phyloP scores from a whole-genome alignment of 2,797 vertebrate genomes.

The Loriculus beryllinus region DNA sequence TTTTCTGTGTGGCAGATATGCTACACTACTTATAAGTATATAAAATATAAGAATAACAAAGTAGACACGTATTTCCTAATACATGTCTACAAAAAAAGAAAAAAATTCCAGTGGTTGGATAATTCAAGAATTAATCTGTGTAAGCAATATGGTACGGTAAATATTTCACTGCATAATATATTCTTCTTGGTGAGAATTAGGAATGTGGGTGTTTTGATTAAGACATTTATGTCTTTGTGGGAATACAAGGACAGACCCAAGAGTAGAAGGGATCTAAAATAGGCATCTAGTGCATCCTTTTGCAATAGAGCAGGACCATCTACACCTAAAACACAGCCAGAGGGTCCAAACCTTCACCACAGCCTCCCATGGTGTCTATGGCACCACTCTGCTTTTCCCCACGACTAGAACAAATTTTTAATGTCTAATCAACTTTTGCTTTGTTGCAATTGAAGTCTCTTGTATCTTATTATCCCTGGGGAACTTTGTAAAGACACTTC shows the following conservation, averaged over 20 bases:
- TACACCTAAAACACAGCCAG: accelerated
- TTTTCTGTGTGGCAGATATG: background rate
- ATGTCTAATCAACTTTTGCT: background rate
- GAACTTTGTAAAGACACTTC: background rate
- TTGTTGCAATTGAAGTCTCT: background rate
- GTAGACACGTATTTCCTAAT: accelerated
- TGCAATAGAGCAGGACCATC: background rate
- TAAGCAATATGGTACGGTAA: background rate
- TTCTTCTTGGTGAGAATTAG: background rate
- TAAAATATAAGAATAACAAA: background rate
- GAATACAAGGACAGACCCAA: background rate
- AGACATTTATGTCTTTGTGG: background rate
- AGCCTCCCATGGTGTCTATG: background rate
- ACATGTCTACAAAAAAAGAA: background rate
- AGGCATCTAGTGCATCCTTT: background rate
- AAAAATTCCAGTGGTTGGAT: background rate
- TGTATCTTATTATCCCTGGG: background rate
- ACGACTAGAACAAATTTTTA: background rate
- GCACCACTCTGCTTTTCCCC: background rate
- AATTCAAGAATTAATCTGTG: background rate
- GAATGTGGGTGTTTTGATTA: background rate
- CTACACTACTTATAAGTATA: background rate
- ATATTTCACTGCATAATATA: background rate
- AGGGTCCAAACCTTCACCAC: background rate
- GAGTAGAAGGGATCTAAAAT: background rate